A percentile compares a stretch with the other conserved stretches of the same genome.
Evolutionary conservation across 2,888 invertebrate species (phyloP).

Genomic region (Drepana falcataria): DNA sequence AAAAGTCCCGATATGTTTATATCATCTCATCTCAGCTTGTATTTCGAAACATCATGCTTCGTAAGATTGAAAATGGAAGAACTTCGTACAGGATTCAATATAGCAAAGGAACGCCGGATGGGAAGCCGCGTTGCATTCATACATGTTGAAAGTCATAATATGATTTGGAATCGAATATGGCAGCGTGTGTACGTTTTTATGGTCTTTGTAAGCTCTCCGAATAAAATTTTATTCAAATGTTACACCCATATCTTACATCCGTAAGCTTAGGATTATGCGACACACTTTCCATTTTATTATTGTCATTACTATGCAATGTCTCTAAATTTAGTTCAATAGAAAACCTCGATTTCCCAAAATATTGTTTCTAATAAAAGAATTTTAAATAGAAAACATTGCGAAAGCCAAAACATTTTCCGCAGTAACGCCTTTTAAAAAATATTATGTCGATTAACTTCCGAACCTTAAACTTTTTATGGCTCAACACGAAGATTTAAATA

Average conservation of each 20-base stretch:
- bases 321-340: no score
- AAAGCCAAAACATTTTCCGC: constrained; percentile 23
- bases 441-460: constrained; percentile 50
- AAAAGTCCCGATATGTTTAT: constrained; percentile 59
- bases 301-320: no score
- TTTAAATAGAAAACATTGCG: neutral
- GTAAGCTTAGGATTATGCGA: constrained; percentile 27
- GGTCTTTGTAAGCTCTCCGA: constrained; percentile 43
- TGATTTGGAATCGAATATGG: constrained; percentile 65
- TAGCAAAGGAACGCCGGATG: constrained; percentile 56
- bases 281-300: constrained; percentile 8
- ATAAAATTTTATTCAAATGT: constrained; percentile 52
- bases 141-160: constrained; percentile 69
- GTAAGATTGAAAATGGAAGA: constrained; percentile 66
- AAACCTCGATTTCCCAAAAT: no score
- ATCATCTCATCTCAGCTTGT: constrained; percentile 53
- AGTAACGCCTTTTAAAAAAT: constrained; percentile 32
- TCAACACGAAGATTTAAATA: constrained; percentile 63
- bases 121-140: constrained; percentile 62
- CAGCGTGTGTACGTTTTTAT: constrained; percentile 50
- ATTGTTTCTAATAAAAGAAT: no score
- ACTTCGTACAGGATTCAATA: constrained; percentile 62
- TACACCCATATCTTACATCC: constrained; percentile 27
- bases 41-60: constrained; percentile 56
- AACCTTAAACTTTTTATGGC: constrained; percentile 62